Percentiles rank a stretch among this genome's conserved stretches.
Evolutionary conservation across 2,888 invertebrate species (phyloP).

Genomic region (Agrilus mali): DNA sequence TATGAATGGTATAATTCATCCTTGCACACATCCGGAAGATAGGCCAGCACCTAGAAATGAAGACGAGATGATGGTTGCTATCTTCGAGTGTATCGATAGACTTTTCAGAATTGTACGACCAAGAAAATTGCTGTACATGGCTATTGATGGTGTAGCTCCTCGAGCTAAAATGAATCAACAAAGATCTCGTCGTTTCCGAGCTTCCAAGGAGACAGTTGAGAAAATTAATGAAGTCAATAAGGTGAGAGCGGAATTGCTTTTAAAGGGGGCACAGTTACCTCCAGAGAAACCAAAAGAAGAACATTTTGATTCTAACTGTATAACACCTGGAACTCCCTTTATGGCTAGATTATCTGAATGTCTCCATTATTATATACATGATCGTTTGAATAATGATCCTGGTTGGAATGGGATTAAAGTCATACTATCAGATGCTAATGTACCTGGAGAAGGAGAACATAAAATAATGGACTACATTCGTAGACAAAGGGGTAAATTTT

Average conservation of each 20-base stretch:
- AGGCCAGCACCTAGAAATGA: constrained; percentile 95
- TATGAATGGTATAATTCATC: constrained; percentile 99
- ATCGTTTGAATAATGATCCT: constrained; percentile 80
- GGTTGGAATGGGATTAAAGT: constrained; percentile 92
- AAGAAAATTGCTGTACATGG: constrained; percentile 92
- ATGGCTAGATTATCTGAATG: constrained; percentile 84
- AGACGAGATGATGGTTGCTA: constrained; percentile 99
- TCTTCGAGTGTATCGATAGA: constrained; percentile 97
- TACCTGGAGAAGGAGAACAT: constrained; percentile 96
- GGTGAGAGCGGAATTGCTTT: constrained; percentile 58
- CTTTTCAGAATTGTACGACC: constrained; percentile 88
- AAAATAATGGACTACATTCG: constrained; percentile 99
- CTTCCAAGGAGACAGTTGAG: constrained; percentile 87
- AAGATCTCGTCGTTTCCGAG: constrained; percentile 88
- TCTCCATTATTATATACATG: constrained; percentile 79
- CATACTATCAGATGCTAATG: constrained; percentile 97
- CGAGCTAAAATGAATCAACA: constrained; percentile 99
- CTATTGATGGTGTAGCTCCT: constrained; percentile 98
- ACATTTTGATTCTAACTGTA: constrained; percentile 98
- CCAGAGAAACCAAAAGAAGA: constrained; percentile 82
- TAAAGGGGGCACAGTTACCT: constrained; percentile 64
- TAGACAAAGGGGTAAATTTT: constrained; percentile 66
- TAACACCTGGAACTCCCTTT: constrained; percentile 98
- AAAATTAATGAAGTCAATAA: constrained; percentile 76
- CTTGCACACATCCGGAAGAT: constrained; percentile 98